Percentiles rank a stretch among this genome's conserved stretches.
Conservation (phyloP, 2,113 vertebrate species). For the Proteles cristata region DNA sequence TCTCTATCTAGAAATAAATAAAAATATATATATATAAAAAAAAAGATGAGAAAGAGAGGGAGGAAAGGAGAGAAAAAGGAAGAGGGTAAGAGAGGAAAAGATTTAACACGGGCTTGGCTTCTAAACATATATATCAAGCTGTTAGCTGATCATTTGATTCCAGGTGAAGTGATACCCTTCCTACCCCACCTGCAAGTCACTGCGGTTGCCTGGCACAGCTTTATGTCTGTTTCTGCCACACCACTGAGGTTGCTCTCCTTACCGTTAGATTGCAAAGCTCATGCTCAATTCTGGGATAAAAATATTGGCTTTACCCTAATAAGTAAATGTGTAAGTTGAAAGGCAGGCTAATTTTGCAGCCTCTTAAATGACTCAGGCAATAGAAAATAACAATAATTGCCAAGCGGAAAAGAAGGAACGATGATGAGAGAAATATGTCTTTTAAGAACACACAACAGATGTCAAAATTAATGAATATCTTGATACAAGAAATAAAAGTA, state of each 20-base stretch:
- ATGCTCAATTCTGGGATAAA: background rate
- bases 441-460: background rate
- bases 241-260: background rate
- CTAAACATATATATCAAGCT: background rate
- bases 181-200: background rate
- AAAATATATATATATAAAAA: no score
- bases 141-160: background rate
- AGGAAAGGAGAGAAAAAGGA: background rate
- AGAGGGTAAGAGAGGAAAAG: background rate
- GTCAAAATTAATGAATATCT: background rate
- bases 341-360: slow-evolving; percentile 10
- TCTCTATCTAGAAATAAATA: no score
- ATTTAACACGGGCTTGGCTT: background rate
- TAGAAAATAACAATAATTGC: background rate
- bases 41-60: background rate
- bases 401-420: slow-evolving; percentile 22
- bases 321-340: slow-evolving; percentile 2
- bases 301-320: background rate
- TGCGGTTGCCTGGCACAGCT: background rate
- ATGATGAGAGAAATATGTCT: background rate
- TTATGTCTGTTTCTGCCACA: background rate
- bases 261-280: background rate
- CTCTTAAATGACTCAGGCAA: slow-evolving; percentile 19
- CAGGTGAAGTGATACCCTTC: background rate
- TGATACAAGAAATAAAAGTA: slow-evolving; percentile 21